Percentiles rank a stretch among this genome's conserved stretches.
Evolutionary conservation across 2,888 invertebrate species (phyloP).

Genomic region (Phania funesta): DNA sequence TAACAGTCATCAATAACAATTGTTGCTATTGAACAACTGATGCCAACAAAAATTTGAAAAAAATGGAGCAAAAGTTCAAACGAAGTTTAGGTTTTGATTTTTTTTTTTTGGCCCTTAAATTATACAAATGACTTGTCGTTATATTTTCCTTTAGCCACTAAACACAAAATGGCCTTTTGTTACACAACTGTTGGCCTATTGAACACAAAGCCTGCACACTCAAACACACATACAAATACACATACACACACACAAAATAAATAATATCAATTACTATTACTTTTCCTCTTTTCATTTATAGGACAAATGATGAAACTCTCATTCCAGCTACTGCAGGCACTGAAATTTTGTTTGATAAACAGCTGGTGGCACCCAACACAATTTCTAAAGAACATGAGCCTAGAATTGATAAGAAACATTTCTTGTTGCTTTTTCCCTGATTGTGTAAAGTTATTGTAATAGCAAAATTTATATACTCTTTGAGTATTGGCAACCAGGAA

Average conservation of each 20-base stretch:
- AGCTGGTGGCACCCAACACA: constrained; percentile 29
- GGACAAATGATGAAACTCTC: constrained; percentile 57
- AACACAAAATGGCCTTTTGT: constrained; percentile 52
- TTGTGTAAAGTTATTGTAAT: constrained; percentile 40
- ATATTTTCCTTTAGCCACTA: constrained; percentile 49
- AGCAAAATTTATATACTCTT: constrained; percentile 44
- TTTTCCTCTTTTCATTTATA: constrained; percentile 25
- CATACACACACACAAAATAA: constrained; percentile 18
- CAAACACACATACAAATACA: not conserved
- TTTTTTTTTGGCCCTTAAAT: constrained; percentile 32
- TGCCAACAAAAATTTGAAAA: constrained; percentile 12
- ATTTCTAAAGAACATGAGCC: not conserved
- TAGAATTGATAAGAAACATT: constrained; percentile 16
- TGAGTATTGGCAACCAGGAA: constrained; percentile 15
- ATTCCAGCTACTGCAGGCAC: not conserved
- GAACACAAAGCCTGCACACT: constrained; percentile 6
- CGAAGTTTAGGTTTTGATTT: constrained; percentile 19
- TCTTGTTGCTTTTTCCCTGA: constrained; percentile 20
- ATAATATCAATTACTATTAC: constrained; percentile 65
- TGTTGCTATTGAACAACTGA: constrained; percentile 51
- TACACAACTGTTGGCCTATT: constrained; percentile 42
- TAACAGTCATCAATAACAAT: constrained; percentile 52
- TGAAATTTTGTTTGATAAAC: constrained; percentile 52
- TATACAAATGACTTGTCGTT: constrained; percentile 58
- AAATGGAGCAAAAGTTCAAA: constrained; percentile 46